A percentile compares a stretch with the other conserved stretches of the same genome.
phyloP scores from a whole-genome alignment of 2,888 invertebrate species.

The Diplazon laetatorius region DNA sequence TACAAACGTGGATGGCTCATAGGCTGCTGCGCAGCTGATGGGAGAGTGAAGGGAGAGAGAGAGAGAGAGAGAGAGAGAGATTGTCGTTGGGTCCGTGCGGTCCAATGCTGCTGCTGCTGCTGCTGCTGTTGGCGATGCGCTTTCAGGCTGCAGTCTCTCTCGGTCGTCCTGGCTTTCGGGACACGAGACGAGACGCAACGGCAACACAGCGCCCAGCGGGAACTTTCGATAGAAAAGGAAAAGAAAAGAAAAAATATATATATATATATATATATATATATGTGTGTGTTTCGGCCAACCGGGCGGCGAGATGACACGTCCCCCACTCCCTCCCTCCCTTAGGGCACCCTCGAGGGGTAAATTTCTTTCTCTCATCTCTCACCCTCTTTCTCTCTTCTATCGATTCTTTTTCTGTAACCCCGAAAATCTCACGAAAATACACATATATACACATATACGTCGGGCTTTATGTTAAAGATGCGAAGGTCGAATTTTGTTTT shows the following conservation, averaged over 20 bases:
- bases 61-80: conserved; percentile 10
- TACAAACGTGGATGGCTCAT: conserved; percentile 35
- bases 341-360: conserved; percentile 33
- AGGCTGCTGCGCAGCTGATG: conserved; percentile 50
- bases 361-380: conserved; percentile 37
- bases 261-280: background rate
- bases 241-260: conserved; percentile 2
- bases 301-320: conserved; percentile 45
- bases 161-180: conserved; percentile 79
- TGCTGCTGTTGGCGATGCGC: conserved; percentile 2
- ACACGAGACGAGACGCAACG: conserved; percentile 34
- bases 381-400: conserved; percentile 26
- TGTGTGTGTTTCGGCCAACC: background rate
- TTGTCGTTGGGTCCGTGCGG: conserved; percentile 45
- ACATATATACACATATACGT: no score
- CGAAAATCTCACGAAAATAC: conserved; percentile 44
- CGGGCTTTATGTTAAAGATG: conserved; percentile 11
- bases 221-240: conserved; percentile 7
- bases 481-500: background rate
- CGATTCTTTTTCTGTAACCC: conserved; percentile 35
- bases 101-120: conserved; percentile 17
- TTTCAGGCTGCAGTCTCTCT: conserved; percentile 1
- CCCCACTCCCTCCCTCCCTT: no score
- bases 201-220: conserved; percentile 48
- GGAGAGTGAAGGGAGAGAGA: conserved; percentile 59